Base-by-base conservation (phyloP, 2,888 invertebrate species). In the Mechanitis mazaeus region DNA sequence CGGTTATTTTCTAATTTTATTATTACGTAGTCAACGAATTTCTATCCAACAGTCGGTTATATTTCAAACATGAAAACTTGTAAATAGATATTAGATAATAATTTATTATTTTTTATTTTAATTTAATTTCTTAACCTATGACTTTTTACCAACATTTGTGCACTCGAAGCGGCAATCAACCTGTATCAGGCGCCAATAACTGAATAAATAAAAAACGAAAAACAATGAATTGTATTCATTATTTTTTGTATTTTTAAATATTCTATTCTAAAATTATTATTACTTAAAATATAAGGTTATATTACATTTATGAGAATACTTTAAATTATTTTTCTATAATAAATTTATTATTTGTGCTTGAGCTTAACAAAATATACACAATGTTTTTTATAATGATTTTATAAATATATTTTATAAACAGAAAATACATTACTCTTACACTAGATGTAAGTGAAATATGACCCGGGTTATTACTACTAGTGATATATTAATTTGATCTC, bases 131-230 rank as follows among this genome's bases (percentile, higher is more conserved):
- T 46, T 55, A 57, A 63, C 12, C 42, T 47, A 58, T 42, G 56
- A 53, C 62, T 50, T 58, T 61, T 68, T 54, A 60, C 63, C 71
- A 68, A 71, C 67, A 66, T 82, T 84, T 84, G 84, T 84, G 83
- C 84, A 80, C 76, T 69, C 65, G 75, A 81, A 84, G 84, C 84
- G 83, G 83, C 84, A 72, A 69, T 71, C 64, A 66, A 75, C 74
- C 68, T 68, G 64, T 55, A 54, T 56, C 60, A 64, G 73, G 75
- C 73, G 70, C 70, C 61, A 70, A 61, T 68, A 42, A 42, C 67
- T 35, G 35, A 35, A 68, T 63, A 57, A 55, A 35, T 50, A 50
- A 50, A 50, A 50, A 28, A 50, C 31, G 31, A 9, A 50, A 50
- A 50, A 31, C 31, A 50, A 50, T 31, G 9, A 31, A 31, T 47